These are phyloP conservation scores for Troilus luridus DNA, from an alignment of 2,888 invertebrate genomes.

Conservation along the genomic window DNA sequence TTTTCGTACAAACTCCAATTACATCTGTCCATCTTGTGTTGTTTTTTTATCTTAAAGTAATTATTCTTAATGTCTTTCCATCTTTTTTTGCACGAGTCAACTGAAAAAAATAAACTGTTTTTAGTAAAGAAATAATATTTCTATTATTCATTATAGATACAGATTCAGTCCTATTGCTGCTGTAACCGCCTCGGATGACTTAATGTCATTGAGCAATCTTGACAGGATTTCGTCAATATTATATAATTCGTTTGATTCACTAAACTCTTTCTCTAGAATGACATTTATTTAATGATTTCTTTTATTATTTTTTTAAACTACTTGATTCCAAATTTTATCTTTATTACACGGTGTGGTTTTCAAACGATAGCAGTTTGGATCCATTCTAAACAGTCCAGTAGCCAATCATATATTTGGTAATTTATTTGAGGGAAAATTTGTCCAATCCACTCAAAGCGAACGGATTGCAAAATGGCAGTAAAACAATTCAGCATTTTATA, in stretches of 20 bases:
- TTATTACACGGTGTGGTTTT: too few relatives aligned
- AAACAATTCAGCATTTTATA: too few relatives aligned
- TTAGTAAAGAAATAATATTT: not conserved
- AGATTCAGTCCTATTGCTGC: not conserved
- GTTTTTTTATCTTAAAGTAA: constrained; percentile 37
- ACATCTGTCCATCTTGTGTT: not conserved
- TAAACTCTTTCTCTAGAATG: not conserved
- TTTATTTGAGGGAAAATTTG: too few relatives aligned
- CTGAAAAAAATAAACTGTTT: not conserved
- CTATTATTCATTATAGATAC: not conserved
- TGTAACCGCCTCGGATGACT: not conserved
- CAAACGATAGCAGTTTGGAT: too few relatives aligned
- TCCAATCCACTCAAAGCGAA: too few relatives aligned
- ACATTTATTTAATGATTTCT: not conserved
- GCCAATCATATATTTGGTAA: too few relatives aligned
- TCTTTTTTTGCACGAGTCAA: constrained; percentile 14
- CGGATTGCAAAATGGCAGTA: too few relatives aligned
- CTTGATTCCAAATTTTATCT: not conserved
- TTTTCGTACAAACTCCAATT: not conserved
- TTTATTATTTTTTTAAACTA: not conserved
- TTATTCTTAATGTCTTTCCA: constrained; percentile 45
- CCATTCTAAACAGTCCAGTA: too few relatives aligned
- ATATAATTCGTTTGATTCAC: not conserved
- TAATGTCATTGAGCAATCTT: not conserved
- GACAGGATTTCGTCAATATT: not conserved